Percentiles rank a stretch among this genome's conserved stretches.
Evolutionary conservation across 2,797 vertebrate species (phyloP).

Genomic region (Ciconia nigra): DNA sequence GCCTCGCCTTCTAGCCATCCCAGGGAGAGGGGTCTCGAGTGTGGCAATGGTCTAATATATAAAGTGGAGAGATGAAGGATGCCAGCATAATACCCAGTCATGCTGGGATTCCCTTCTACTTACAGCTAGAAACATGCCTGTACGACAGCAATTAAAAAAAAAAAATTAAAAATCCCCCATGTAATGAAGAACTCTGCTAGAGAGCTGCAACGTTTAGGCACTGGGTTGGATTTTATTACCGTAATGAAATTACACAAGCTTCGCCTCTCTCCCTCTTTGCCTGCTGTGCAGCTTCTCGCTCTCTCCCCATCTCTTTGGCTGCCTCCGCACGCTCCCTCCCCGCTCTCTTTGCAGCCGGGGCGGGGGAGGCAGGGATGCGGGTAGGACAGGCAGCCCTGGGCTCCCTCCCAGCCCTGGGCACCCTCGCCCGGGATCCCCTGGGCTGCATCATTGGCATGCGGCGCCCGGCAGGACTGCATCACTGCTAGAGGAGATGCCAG

Average conservation of each 20-base stretch:
- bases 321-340: constrained; percentile 4
- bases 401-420: background rate
- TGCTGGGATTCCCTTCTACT: background rate
- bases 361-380: constrained; percentile 33
- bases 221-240: constrained; percentile 8
- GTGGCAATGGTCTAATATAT: background rate
- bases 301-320: background rate
- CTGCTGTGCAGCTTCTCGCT: background rate
- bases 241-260: background rate
- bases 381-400: background rate
- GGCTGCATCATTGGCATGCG: constrained; percentile 55
- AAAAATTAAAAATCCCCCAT: too few species aligned
- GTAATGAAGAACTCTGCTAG: background rate
- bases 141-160: background rate
- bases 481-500: constrained; percentile 56
- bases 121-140: background rate
- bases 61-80: background rate
- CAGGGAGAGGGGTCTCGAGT: background rate
- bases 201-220: background rate
- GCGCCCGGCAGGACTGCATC: constrained; percentile 55
- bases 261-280: background rate
- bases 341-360: background rate
- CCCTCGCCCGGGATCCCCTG: constrained; percentile 29
- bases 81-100: background rate
- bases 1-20: background rate